Evolutionary conservation across 2,113 vertebrate genomes (phyloP), one percentile per base, ranked within the genome.

Genomic region (Myiozetetes cayanensis): DNA sequence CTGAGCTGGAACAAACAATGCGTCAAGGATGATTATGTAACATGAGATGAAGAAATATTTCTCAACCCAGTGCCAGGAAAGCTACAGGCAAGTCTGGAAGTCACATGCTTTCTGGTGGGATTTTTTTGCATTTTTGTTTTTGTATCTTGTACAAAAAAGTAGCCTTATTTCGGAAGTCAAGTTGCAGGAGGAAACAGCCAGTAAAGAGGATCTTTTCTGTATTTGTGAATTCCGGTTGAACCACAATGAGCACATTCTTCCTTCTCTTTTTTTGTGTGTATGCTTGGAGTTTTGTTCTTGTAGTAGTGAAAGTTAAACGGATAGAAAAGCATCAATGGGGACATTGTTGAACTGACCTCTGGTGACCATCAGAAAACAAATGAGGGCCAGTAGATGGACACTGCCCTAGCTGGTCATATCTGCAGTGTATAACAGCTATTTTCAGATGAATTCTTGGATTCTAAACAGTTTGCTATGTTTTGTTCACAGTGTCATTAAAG

Each of bases 61-160:
- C 98, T 97, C 98, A 97, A 97, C 93, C 67, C 96, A 95, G 93
- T 98, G 97, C 96, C 95, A 94, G 96, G 96, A 97, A 97, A 97
- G 94, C 94, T 96, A 76, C 82, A 88, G 89, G 96, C 90, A 90
- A 92, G 95, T 96, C 94, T 97, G 94, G 93, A 97, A 97, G 95
- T 97, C 96, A 97, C 90, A 88, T 97, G 97, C 66, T 93, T 97
- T 94, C 89, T 95, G 93, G 92, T 92, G 90, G 72, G 70, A 66
- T 88, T 90, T 96, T 95, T 95, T 93, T 96, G 50, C 81, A 85
- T 73, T 75, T 92, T 85, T 94, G 58, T 90, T 93, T 96, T 91
- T 87, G 58, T 84, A 47, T 76, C 62, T 75, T 14, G 55, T 91
- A 92, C 68, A 91, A 95, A 94, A 95, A 89, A 41, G 80, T 71